Evolutionary conservation across 2,888 invertebrate species (phyloP).

Genomic region (Odontocolon sp.): DNA sequence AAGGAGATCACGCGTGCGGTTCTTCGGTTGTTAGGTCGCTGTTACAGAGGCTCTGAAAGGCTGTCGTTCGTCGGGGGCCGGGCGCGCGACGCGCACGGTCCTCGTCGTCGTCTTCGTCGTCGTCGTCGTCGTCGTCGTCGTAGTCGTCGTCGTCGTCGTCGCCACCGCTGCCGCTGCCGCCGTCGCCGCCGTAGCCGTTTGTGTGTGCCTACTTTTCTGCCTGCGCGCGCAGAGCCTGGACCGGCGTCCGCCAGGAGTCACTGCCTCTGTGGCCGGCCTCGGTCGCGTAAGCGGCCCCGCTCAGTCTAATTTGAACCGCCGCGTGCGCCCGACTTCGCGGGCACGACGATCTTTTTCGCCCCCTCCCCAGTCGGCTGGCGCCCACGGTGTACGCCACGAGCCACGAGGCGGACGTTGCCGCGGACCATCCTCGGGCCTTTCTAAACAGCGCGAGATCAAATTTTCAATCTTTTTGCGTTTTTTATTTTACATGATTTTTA

Average conservation of each 20-base stretch:
- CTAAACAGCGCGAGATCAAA: slow-evolving; percentile 23
- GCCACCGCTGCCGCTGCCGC: slow-evolving; percentile 44
- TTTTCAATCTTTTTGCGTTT: not conserved
- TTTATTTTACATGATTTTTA: slow-evolving; percentile 18
- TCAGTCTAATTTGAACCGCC: slow-evolving; percentile 81
- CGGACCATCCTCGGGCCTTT: slow-evolving; percentile 48
- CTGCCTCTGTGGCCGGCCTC: slow-evolving; percentile 80
- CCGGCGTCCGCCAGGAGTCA: slow-evolving; percentile 79
- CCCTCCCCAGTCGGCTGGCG: slow-evolving; percentile 58
- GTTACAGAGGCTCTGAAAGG: slow-evolving; percentile 71
- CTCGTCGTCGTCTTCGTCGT: slow-evolving; percentile 21
- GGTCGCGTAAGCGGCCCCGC: slow-evolving; percentile 77
- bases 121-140: slow-evolving; percentile 23
- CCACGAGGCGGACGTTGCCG: slow-evolving; percentile 56
- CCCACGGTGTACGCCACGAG: slow-evolving; percentile 59
- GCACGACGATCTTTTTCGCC: slow-evolving; percentile 69
- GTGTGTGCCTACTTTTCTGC: slow-evolving; percentile 59
- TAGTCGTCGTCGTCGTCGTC: slow-evolving; percentile 61
- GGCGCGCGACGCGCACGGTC: slow-evolving; percentile 43
- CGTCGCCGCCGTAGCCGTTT: slow-evolving; percentile 44
- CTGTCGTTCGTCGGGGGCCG: slow-evolving; percentile 49
- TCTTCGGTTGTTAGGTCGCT: slow-evolving; percentile 71
- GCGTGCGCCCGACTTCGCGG: slow-evolving; percentile 79
- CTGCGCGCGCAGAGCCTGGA: slow-evolving; percentile 79
- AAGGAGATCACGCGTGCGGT: slow-evolving; percentile 67